Evolutionary conservation across 1,140 invertebrate genomes (phyloP), one percentile per base, ranked within the genome.

Genomic region (Plutomurus gul): DNA sequence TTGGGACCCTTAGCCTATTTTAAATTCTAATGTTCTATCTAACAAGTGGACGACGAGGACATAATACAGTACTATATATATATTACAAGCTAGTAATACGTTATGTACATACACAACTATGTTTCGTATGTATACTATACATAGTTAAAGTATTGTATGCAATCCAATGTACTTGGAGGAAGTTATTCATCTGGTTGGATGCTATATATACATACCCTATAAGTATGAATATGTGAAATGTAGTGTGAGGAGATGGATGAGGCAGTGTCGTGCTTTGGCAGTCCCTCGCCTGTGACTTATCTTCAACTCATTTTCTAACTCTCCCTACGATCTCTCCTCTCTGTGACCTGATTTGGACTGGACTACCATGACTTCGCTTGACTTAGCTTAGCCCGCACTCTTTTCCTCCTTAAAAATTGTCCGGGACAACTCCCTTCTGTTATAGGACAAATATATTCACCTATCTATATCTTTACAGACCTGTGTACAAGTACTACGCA

Each of bases 261-360:
- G 56, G 56, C 56, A 65, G 56, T 65, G 56, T 65, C 56, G 56
- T 65, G 56, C 56, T 65, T 65, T 65, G 56, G 56, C 56, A 65
- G 56, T 65, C 56, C 56, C 56, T 65, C 56, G 56, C 56, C 56
- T 65, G 56, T 72, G 70, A 72, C 70, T 72, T 72, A 72, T 72
- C 70, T 72, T 72, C 70, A 39, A 39, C 40, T 43, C 70, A 40
- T 16, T 43, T 37, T 43, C 36, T 39, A 72, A 40, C 70, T 65
- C 47, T 72, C 40, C 40, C 36, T 39, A 36, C 70, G n/a, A 72
- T 40, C 70, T 72, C 40, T 43, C 36, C 36, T 72, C 70, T 72
- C 20, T 72, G 7, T 72, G 70, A 72, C 70, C 70, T 72, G 70
- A 72, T 65, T 65, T 65, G 56, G 56, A 65, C 30, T 33, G 13